A percentile compares a stretch with the other conserved stretches of the same genome.
These are phyloP conservation scores for Ictalurus furcatus DNA, from an alignment of 2,113 vertebrate genomes.

Conservation along the genomic window DNA sequence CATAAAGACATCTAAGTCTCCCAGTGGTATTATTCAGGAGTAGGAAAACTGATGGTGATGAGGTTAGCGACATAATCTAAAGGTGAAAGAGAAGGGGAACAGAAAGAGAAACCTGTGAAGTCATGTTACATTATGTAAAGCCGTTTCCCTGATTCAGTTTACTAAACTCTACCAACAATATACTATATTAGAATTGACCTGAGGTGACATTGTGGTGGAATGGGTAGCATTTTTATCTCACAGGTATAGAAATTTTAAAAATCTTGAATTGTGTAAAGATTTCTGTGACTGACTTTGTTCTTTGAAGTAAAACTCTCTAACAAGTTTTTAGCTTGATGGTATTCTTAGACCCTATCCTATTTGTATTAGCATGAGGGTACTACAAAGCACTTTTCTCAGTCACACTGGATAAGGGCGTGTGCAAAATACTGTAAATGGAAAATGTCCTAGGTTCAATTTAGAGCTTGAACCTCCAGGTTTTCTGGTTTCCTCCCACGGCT, in stretches of 20 bases:
- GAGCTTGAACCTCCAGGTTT: background rate
- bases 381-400: background rate
- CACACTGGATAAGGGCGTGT: background rate
- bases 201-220: background rate
- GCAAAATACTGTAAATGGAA: background rate
- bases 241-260: background rate
- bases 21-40: background rate
- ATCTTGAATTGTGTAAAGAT: background rate
- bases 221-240: background rate
- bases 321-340: background rate
- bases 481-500: background rate
- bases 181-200: background rate
- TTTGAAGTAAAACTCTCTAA: background rate
- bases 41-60: background rate
- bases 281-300: background rate
- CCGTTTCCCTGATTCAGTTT: background rate
- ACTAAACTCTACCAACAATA: background rate
- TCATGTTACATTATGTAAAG: conserved; percentile 30
- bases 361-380: background rate
- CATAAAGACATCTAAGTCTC: conserved; percentile 34
- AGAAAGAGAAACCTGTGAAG: conserved; percentile 33
- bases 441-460: background rate
- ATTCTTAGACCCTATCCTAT: background rate
- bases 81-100: background rate
- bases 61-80: conserved; percentile 43